Base-by-base conservation (phyloP, 2,888 invertebrate species). In the Polymixis lichenea region DNA sequence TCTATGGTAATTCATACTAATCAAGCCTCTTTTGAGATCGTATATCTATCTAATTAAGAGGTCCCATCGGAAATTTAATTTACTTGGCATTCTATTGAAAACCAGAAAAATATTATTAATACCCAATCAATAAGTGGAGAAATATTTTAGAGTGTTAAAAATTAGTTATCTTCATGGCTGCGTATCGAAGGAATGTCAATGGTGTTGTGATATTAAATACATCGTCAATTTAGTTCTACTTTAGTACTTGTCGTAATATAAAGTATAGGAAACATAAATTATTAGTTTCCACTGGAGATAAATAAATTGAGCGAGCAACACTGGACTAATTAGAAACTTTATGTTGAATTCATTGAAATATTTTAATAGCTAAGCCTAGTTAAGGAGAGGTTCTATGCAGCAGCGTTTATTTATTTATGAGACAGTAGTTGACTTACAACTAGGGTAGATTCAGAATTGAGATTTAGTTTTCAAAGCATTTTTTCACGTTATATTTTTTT, bases 311-410 rank as follows among this genome's bases (percentile, higher is more conserved):
- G 79, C 77, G 83, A 75, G 80, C 84, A 81, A 86, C 76, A 85
- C 86, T 88, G 84, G 85, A 90, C 89, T 91, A 90, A 93, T 93
- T 92, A 91, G 89, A 88, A 89, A 73, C 87, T 88, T 89, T 89
- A 91, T 87, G 86, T 86, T 86, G 86, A 88, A 88, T 92, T 92
- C 91, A 93, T 93, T 94, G 92, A 93, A 93, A 92, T 90, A 88
- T 92, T 92, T 92, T 83, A 92, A 93, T 91, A 87, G 88, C 86
- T 74, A 75, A 77, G 72, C 80, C 78, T 84, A 22, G 66, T 77
- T 67, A 77, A 73, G 72, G 69, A 55, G 64, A 19, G 62, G 77
- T 80, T 86, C 72, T 56, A 70, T 72, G n/a, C 17, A 58, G 28
- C 46, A 32, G 22, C 17, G 61, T 56, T 46, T 53, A 32, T 73